A percentile compares a stretch with the other conserved stretches of the same genome.
phyloP scores from a whole-genome alignment of 2,888 invertebrate species.

The Petrophora chlorosata region DNA sequence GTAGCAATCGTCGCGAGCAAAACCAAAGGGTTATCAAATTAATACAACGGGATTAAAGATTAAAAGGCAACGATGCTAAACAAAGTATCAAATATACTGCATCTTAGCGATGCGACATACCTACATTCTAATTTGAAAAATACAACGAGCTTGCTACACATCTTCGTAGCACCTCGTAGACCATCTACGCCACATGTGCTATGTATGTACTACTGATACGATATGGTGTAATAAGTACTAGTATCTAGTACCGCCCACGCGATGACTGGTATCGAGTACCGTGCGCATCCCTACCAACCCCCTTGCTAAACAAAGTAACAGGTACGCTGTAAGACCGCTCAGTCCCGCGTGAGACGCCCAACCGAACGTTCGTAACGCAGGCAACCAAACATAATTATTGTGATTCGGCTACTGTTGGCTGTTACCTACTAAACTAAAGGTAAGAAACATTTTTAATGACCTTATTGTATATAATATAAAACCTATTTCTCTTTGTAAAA shows the following conservation, averaged over 20 bases:
- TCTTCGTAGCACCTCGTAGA: background rate
- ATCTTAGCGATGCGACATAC: too few species aligned
- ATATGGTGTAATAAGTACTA: background rate
- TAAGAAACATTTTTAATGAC: conserved; percentile 13
- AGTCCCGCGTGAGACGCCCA: conserved; percentile 48
- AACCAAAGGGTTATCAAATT: too few species aligned
- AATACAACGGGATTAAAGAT: too few species aligned
- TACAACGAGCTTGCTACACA: too few species aligned
- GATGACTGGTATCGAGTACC: background rate
- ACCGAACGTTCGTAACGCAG: conserved; percentile 41
- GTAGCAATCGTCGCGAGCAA: too few species aligned
- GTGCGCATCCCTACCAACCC: conserved; percentile 32
- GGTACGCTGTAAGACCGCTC: conserved; percentile 56
- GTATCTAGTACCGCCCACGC: background rate
- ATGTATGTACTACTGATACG: too few species aligned
- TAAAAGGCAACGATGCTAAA: too few species aligned
- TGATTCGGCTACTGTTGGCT: conserved; percentile 16
- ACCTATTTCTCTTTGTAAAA: background rate
- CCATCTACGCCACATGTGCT: too few species aligned
- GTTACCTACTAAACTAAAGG: conserved; percentile 6
- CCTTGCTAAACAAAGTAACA: conserved; percentile 59
- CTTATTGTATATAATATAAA: too few species aligned
- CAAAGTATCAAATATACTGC: too few species aligned
- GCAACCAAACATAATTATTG: conserved; percentile 16
- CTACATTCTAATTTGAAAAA: too few species aligned